Conservation (phyloP, 1,140 invertebrate genomes). For the Araneus ventricosus region DNA sequence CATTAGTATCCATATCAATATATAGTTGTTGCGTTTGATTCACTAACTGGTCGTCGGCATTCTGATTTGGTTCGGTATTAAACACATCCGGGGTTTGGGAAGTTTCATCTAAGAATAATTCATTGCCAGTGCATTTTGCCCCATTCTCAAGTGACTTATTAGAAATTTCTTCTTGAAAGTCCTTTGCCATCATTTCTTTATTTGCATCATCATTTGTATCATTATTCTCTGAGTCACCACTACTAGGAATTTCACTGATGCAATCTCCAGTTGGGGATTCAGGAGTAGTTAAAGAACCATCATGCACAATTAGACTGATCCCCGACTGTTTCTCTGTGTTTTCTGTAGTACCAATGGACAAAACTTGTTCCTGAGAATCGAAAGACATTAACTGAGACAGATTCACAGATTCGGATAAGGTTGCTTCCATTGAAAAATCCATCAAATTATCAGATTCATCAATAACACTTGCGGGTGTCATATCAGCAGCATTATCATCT, state of each 20-base stretch:
- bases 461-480: background rate
- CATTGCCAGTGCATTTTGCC: background rate
- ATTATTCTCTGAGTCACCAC: constrained; percentile 39
- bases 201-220: constrained; percentile 21
- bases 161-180: background rate
- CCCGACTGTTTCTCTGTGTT: background rate
- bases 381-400: constrained; percentile 73
- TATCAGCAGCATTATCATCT: background rate
- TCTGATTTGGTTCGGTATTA: background rate
- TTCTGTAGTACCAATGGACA: background rate
- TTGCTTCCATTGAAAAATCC: constrained; percentile 71
- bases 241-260: constrained; percentile 73
- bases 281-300: constrained; percentile 67
- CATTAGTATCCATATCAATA: background rate
- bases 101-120: background rate
- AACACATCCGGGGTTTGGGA: background rate
- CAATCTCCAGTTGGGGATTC: constrained; percentile 74
- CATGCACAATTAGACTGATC: background rate
- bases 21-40: constrained; percentile 9
- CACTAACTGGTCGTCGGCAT: background rate
- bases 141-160: background rate
- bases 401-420: constrained; percentile 72
- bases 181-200: background rate
- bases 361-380: constrained; percentile 53
- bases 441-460: constrained; percentile 40